phyloP scores from a whole-genome alignment of 1,140 invertebrate genomes.

The Drosophila nebulosa region DNA sequence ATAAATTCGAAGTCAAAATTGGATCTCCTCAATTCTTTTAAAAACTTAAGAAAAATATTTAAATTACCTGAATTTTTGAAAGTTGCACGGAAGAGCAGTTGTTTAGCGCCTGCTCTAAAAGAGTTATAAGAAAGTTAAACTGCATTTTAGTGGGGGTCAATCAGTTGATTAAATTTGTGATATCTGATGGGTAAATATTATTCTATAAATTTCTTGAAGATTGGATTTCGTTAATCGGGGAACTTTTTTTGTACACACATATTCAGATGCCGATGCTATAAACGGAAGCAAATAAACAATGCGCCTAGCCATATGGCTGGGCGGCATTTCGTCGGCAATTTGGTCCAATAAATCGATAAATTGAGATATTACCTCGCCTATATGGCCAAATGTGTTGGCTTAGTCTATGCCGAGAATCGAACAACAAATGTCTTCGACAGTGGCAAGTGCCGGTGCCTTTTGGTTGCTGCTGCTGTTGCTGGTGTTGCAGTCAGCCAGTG shows the following conservation, averaged over 20 bases:
- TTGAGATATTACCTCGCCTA: slow-evolving; percentile 7
- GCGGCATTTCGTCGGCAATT: slow-evolving; percentile 34
- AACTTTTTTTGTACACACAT: background rate
- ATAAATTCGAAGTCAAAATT: too few species aligned
- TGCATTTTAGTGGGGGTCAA: too few species aligned
- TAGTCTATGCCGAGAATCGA: slow-evolving; percentile 28
- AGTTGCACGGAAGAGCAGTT: too few species aligned
- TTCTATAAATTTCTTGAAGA: background rate
- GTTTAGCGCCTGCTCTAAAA: too few species aligned
- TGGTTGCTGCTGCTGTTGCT: slow-evolving; percentile 11
- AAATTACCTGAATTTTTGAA: too few species aligned
- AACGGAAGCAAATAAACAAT: slow-evolving; percentile 52
- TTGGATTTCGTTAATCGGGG: background rate
- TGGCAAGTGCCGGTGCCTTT: background rate
- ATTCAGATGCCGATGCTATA: slow-evolving; percentile 25
- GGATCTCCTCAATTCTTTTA: too few species aligned
- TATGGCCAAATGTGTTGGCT: slow-evolving; percentile 6
- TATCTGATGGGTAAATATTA: background rate
- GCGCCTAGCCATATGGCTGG: slow-evolving; percentile 28
- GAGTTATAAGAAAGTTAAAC: too few species aligned
- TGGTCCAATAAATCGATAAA: slow-evolving; percentile 64
- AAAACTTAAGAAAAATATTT: too few species aligned
- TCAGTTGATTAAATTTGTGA: background rate
- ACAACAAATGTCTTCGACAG: slow-evolving; percentile 27
- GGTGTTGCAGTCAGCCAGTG: slow-evolving; percentile 13